Conservation (phyloP, 2,888 invertebrate species). For the Laspeyria flexula region DNA sequence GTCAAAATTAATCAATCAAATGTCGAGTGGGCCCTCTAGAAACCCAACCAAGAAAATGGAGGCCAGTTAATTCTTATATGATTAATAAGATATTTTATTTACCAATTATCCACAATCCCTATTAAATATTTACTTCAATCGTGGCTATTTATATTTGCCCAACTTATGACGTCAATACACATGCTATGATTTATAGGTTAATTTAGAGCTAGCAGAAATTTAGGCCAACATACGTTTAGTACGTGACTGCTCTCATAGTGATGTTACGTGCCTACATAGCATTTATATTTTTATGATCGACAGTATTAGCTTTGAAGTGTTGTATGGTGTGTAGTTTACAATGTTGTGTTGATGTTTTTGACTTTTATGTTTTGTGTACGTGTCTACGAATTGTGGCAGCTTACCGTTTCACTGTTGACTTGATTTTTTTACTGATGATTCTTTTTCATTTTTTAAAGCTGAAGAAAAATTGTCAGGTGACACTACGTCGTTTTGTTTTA, state of each 20-base stretch:
- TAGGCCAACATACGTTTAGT: constrained; percentile 15
- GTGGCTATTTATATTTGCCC: too few species aligned
- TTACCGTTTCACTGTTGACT: background rate
- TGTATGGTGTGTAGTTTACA: constrained; percentile 10
- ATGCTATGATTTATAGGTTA: constrained; percentile 19
- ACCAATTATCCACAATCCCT: too few species aligned
- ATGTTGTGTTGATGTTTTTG: constrained; percentile 5
- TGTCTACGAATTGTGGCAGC: constrained; percentile 12
- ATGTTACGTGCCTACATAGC: constrained; percentile 10
- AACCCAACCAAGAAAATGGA: too few species aligned
- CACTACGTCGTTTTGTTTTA: too few species aligned
- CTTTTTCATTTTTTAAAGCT: background rate
- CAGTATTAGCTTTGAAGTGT: constrained; percentile 13
- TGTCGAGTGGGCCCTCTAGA: too few species aligned
- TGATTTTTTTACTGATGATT: background rate
- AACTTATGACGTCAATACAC: constrained; percentile 6
- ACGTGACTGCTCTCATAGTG: constrained; percentile 27
- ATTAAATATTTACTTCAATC: background rate
- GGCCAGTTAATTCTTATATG: too few species aligned
- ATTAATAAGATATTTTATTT: too few species aligned
- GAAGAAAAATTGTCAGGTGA: too few species aligned
- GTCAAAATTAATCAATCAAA: too few species aligned
- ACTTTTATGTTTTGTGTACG: constrained; percentile 14
- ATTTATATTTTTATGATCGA: constrained; percentile 22
- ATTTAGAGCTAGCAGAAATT: constrained; percentile 13